Evolutionary conservation across 2,113 vertebrate species (phyloP).

Genomic region (Phoenicopterus ruber): DNA sequence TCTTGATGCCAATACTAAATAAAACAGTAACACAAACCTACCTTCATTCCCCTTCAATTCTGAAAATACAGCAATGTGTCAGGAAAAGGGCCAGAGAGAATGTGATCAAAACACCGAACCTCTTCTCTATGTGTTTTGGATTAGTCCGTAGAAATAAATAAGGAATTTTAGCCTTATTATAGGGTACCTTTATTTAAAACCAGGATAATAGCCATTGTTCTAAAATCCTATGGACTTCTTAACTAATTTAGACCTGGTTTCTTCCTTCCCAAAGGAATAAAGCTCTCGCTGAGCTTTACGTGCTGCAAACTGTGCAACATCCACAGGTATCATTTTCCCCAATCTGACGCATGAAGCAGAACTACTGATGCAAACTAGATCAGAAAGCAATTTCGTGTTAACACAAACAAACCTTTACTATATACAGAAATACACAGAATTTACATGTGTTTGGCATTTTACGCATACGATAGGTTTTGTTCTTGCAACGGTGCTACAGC

Average conservation of each 20-base stretch:
- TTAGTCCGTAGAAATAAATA: not conserved
- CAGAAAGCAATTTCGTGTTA: slow-evolving; percentile 1
- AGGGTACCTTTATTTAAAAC: not conserved
- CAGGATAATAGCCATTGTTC: not conserved
- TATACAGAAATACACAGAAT: not conserved
- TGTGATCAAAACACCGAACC: not conserved
- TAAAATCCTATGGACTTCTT: not conserved
- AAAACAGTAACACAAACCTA: not conserved
- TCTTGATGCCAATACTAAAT: not conserved
- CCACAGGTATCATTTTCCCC: not conserved
- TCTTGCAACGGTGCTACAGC: not conserved
- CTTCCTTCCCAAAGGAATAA: not conserved
- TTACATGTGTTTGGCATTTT: slow-evolving; percentile 24
- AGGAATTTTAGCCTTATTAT: not conserved
- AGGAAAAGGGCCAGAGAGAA: not conserved
- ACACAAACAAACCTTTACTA: slow-evolving; percentile 21
- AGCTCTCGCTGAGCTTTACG: not conserved
- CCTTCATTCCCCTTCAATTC: not conserved
- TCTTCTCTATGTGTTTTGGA: not conserved
- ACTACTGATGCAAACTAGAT: slow-evolving; percentile 5
- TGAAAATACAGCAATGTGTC: not conserved
- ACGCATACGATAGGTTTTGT: slow-evolving; percentile 1
- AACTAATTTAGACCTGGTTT: not conserved
- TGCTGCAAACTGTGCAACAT: not conserved
- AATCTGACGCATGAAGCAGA: not conserved